Evolutionary conservation across 2,888 invertebrate genomes (phyloP), one percentile per base, ranked within the genome.

Genomic region (Acleris laterana): DNA sequence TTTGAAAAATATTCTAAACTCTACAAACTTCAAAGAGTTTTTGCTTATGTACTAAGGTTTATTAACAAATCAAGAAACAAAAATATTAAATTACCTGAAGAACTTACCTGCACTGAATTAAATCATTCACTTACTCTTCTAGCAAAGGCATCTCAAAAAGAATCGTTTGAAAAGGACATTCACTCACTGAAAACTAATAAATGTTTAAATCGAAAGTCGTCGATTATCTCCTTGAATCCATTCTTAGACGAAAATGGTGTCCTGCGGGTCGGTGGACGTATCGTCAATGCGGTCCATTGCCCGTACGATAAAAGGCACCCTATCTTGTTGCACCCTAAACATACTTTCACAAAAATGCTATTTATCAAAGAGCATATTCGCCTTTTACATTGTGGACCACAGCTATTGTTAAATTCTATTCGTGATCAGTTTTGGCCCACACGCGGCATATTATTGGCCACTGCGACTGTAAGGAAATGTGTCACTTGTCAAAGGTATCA

Each of bases 321-420:
- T 11, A 38, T 28, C 38, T 28, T 56, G 38, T 38, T 32, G 38
- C n/a, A 19, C 20, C 28, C 56, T 9, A 56, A 56, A 56, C 38
- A 56, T 25, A 56, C 38, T 11, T 56, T 56, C 38, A 56, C 56
- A 38, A 32, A 56, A 56, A 28, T 32, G 17, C 38, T 56, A n/a
- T 32, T 56, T 56, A 48, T 46, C 20, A 44, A 46, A 44, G 48
- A 58, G 48, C 58, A 58, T 20, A 44, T 58, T 58, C 58, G 58
- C 17, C 58, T 58, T n/a, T 22, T 58, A 46, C 58, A 58, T 38
- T 58, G 58, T 58, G 58, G 58, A n/a, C 58, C 58, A 20, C 48
- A 58, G 28, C 58, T 46, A 58, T 48, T 58, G 22, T 48, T 58
- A 17, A 58, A 16, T 58, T 55, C 55, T 16, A 28, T 55, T 22